Evolutionary conservation across 2,888 invertebrate genomes (phyloP), one percentile per base, ranked within the genome.

Genomic region (Baronia brevicornis): DNA sequence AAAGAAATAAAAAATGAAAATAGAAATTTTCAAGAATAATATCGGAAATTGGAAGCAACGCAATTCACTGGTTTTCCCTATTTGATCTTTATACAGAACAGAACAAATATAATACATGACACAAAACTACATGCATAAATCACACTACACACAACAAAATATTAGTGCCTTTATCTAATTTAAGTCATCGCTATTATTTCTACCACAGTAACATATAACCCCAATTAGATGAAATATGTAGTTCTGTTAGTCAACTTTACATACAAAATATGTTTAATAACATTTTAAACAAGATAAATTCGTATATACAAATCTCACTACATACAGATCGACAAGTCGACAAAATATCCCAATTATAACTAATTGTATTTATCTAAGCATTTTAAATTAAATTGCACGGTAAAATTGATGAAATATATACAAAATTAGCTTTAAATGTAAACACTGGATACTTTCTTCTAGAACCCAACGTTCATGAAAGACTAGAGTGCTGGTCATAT

Each of bases 401-500:
- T 23, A 12, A 3, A 13, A 27, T 23, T 27, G n/a, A 27, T 2
- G 28, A 23, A 17, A 10, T 33, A 33, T 33, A 23, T 33, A 33
- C 23, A 33, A 14, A 24, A 28, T 35, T 25, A 10, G 13, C 14
- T 31, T 23, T 21, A 15, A 31, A 19, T 23, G 21, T n/a, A n/a
- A 12, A 31, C 10, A 31, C 5, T 21, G 12, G 21, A 15, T 27
- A 17, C 19, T 18, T 3, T 7, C 12, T 5, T n/a, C 11, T 7
- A 27, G 15, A 17, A 7, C 10, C 31, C 24, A 32, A 29, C 32
- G 8, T 20, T 28, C 11, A 24, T 54, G 48, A 43, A 55, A 68
- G 82, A 82, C 82, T 82, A 82, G 82, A 82, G 62, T 66, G 68
- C 63, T 71, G 74, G 70, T 80, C 75, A 77, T 72, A 75, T 60